These are phyloP conservation scores for Synanthedon vespiformis DNA, from an alignment of 2,888 invertebrate genomes.

Conservation along the genomic window DNA sequence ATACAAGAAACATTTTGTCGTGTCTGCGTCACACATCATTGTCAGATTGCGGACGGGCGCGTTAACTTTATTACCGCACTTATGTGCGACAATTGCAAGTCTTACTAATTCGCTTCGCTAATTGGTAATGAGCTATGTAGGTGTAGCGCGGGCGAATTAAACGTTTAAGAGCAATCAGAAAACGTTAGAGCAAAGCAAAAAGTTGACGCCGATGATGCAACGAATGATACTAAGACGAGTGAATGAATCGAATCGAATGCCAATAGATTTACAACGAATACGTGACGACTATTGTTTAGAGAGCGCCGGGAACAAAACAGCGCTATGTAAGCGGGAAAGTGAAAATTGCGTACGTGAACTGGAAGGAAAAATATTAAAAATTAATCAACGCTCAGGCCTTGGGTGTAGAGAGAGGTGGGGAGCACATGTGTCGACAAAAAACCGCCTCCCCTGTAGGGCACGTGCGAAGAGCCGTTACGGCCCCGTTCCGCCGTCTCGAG, in stretches of 20 bases:
- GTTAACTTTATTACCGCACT: conserved; percentile 50
- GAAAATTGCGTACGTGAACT: conserved; percentile 70
- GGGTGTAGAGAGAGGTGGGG: conserved; percentile 25
- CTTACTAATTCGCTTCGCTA: conserved; percentile 52
- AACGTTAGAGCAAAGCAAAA: neutral
- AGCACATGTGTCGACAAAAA: conserved; percentile 70
- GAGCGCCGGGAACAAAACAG: conserved; percentile 11
- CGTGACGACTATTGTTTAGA: conserved; percentile 24
- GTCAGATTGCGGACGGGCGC: conserved; percentile 7
- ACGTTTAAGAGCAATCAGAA: conserved; percentile 23
- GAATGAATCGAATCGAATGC: conserved; percentile 6
- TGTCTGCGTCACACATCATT: conserved; percentile 26
- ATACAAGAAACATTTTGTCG: conserved; percentile 12
- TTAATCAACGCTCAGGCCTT: conserved; percentile 53
- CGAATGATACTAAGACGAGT: neutral
- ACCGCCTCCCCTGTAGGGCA: conserved; percentile 51
- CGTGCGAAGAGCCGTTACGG: conserved; percentile 64
- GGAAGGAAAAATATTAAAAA: conserved; percentile 70
- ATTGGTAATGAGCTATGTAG: conserved; percentile 60
- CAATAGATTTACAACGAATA: conserved; percentile 30
- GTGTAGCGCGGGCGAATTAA: conserved; percentile 66
- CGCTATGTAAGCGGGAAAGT: conserved; percentile 52
- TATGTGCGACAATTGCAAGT: conserved; percentile 57
- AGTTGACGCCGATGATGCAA: neutral
- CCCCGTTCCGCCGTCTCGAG: conserved; percentile 55